phyloP scores from a whole-genome alignment of 2,888 invertebrate species.

The Ennomos erosarius region DNA sequence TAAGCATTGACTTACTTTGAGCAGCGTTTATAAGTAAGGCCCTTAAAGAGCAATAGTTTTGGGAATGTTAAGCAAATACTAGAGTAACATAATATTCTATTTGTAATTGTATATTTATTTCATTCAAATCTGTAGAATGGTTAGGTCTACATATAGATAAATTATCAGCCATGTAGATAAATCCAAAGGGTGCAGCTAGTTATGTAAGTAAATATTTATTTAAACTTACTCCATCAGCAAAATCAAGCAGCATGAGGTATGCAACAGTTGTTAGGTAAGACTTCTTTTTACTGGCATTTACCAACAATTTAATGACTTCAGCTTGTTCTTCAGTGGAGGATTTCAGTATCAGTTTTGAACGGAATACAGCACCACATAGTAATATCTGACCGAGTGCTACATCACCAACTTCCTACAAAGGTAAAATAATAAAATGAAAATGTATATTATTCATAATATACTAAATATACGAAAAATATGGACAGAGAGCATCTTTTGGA shows the following conservation, averaged over 20 bases:
- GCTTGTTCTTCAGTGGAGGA: constrained; percentile 77
- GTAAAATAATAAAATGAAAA: constrained; percentile 5
- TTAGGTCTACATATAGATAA: no score
- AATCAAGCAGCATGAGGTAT: constrained; percentile 86
- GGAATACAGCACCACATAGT: constrained; percentile 88
- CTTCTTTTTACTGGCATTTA: constrained; percentile 85
- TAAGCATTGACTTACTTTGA: no score
- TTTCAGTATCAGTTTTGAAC: constrained; percentile 85
- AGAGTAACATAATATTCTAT: no score
- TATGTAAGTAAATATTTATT: background rate
- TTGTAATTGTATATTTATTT: no score
- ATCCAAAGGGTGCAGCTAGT: no score
- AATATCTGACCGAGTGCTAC: constrained; percentile 89
- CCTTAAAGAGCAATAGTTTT: no score
- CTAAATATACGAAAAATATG: no score
- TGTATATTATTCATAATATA: background rate
- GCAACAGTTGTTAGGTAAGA: constrained; percentile 86
- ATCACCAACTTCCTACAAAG: constrained; percentile 89
- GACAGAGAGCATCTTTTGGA: no score
- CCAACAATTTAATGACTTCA: constrained; percentile 64
- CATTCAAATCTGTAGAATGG: no score
- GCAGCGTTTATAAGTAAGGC: no score
- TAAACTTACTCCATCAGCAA: constrained; percentile 81
- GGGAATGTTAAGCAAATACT: no score
- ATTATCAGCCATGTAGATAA: no score